phyloP scores from a whole-genome alignment of 2,888 invertebrate genomes.

The Cephus rjabovi region DNA sequence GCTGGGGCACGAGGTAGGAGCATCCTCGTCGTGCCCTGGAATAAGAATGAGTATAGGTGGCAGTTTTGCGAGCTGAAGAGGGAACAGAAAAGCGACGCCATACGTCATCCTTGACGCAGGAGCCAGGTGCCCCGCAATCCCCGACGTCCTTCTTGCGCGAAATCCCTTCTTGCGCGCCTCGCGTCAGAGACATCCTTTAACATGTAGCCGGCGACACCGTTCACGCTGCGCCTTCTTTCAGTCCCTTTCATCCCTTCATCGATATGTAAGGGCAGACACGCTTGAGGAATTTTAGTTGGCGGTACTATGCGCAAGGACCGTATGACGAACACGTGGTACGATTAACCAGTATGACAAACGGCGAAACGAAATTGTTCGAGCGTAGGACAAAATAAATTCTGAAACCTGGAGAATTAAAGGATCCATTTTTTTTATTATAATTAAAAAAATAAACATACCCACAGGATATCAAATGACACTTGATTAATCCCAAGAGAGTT shows the following conservation, averaged over 20 bases:
- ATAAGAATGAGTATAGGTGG: conserved; percentile 48
- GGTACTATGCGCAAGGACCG: neutral
- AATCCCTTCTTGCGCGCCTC: conserved; percentile 49
- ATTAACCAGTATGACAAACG: no score
- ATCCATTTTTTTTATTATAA: no score
- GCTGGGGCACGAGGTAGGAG: neutral
- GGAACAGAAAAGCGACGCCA: conserved; percentile 26
- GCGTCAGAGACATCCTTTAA: conserved; percentile 46
- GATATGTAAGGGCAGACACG: conserved; percentile 60
- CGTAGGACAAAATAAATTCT: no score
- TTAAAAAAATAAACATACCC: no score
- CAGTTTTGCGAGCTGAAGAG: conserved; percentile 34
- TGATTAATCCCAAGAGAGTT: no score
- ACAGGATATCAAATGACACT: no score
- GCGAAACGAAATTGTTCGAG: no score
- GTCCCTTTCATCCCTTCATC: conserved; percentile 45
- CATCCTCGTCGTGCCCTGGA: conserved; percentile 33
- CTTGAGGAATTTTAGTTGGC: conserved; percentile 63
- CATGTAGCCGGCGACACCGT: conserved; percentile 52
- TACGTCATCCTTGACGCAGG: conserved; percentile 57
- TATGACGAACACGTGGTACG: no score
- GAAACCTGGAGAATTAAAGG: no score
- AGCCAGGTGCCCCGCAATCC: conserved; percentile 49
- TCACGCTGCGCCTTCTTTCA: conserved; percentile 24
- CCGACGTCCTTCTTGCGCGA: conserved; percentile 28